These are phyloP conservation scores for Lepeophtheirus nordmannii DNA, from an alignment of 2,888 invertebrate species.

Conservation along the genomic window DNA sequence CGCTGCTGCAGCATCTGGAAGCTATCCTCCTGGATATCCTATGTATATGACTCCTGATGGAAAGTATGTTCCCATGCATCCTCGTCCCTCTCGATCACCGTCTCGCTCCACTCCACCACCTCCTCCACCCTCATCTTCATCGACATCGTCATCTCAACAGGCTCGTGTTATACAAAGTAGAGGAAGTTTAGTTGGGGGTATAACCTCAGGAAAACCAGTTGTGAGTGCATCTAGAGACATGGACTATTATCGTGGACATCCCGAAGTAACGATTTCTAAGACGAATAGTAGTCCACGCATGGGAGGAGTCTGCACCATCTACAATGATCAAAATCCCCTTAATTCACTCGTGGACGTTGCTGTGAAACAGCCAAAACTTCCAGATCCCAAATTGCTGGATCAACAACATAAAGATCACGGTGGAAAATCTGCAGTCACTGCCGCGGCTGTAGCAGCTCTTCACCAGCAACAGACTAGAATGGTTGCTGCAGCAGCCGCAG, in stretches of 20 bases:
- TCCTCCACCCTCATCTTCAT: neutral
- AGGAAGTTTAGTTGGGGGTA: neutral
- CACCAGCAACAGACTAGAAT: neutral
- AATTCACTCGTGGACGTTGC: slow-evolving; percentile 76
- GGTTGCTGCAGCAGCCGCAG: slow-evolving; percentile 22
- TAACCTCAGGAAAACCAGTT: slow-evolving; percentile 19
- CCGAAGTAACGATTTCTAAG: slow-evolving; percentile 20
- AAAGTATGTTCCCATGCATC: slow-evolving; percentile 5
- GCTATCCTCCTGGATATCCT: neutral
- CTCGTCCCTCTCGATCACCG: neutral
- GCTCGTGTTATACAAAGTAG: neutral
- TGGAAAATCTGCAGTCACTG: slow-evolving; percentile 23
- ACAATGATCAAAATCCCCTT: slow-evolving; percentile 52
- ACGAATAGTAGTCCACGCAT: slow-evolving; percentile 7
- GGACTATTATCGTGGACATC: slow-evolving; percentile 6
- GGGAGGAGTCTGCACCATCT: slow-evolving; percentile 4
- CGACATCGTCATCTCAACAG: neutral
- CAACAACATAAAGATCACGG: slow-evolving; percentile 4
- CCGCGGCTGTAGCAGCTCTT: slow-evolving; percentile 13
- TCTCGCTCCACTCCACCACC: slow-evolving; percentile 11
- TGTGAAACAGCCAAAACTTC: slow-evolving; percentile 72
- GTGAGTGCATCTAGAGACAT: neutral
- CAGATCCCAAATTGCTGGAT: slow-evolving; percentile 46
- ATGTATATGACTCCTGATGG: slow-evolving; percentile 16
- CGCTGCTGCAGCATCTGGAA: neutral